These are phyloP conservation scores for Melanotaenia maccullochi DNA, from an alignment of 2,797 vertebrate species.

Conservation along the genomic window DNA sequence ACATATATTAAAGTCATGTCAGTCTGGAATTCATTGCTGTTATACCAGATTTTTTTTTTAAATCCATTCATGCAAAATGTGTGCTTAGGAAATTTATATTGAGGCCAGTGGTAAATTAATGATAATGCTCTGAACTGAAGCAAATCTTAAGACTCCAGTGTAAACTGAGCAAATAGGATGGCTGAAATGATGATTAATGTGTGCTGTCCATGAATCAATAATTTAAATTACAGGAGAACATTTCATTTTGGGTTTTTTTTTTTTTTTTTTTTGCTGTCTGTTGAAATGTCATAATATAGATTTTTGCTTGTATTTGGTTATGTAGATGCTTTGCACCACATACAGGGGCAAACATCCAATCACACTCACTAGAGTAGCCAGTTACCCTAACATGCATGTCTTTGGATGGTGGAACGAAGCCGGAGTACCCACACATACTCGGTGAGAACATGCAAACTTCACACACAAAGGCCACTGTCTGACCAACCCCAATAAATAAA, in stretches of 20 bases:
- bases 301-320: background rate
- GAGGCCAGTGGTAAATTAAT: conserved; percentile 11
- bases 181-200: conserved; percentile 9
- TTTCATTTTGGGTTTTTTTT: background rate
- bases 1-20: conserved; percentile 20
- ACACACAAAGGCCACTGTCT: too few relatives aligned
- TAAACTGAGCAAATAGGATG: background rate
- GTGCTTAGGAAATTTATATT: background rate
- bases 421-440: too few relatives aligned
- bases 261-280: background rate
- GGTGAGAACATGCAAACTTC: too few relatives aligned
- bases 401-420: too few relatives aligned
- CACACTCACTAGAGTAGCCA: too few relatives aligned
- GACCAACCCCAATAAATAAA: too few relatives aligned
- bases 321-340: background rate
- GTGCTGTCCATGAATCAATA: conserved; percentile 11
- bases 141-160: background rate
- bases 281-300: background rate
- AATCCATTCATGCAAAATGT: conserved; percentile 11
- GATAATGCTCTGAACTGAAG: conserved; percentile 11
- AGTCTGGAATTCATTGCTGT: background rate
- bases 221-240: background rate
- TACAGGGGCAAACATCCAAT: background rate
- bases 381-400: too few relatives aligned
- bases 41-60: background rate